phyloP scores from a whole-genome alignment of 2,113 vertebrate genomes.

The Pachyramphus minor region DNA sequence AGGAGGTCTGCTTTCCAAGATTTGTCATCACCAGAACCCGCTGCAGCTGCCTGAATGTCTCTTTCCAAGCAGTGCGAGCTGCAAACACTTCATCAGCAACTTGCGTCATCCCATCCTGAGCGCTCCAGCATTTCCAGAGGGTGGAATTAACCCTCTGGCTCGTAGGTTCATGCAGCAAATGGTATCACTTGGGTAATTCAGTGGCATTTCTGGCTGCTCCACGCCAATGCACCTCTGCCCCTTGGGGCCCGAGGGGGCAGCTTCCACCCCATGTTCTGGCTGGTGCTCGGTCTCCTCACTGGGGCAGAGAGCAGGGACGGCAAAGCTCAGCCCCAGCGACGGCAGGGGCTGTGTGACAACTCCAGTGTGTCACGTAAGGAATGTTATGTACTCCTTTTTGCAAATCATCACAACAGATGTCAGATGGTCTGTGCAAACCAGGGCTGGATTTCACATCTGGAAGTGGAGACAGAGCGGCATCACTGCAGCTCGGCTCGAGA shows the following conservation, averaged over 20 bases:
- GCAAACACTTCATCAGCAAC: conserved; percentile 14
- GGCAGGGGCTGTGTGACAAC: not conserved
- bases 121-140: not conserved
- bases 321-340: rapidly evolving
- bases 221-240: not conserved
- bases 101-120: not conserved
- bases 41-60: not conserved
- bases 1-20: conserved; percentile 50
- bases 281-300: not conserved
- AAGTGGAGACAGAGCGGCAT: not conserved
- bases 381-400: not conserved
- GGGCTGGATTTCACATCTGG: conserved; percentile 29
- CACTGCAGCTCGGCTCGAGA: not conserved
- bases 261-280: not conserved
- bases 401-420: conserved; percentile 11
- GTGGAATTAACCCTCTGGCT: not conserved
- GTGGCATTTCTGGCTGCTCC: not conserved
- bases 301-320: not conserved
- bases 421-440: not conserved
- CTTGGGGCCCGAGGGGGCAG: rapidly evolving
- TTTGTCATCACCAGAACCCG: conserved; percentile 28
- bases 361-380: not conserved
- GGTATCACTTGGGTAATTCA: not conserved
- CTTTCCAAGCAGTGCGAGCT: conserved; percentile 15
- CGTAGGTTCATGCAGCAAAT: rapidly evolving